phyloP scores from a whole-genome alignment of 2,797 vertebrate species.

The Siniperca obscura region DNA sequence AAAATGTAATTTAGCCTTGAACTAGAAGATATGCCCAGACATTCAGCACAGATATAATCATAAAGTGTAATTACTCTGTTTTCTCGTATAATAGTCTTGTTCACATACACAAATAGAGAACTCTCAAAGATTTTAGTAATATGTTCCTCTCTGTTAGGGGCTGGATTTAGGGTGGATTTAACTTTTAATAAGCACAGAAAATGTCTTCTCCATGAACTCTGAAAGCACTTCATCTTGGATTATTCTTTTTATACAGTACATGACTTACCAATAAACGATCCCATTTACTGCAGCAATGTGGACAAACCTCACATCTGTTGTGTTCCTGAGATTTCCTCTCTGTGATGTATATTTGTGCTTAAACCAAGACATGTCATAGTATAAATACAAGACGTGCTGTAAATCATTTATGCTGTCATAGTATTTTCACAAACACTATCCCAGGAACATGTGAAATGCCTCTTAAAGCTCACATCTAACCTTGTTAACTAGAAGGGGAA shows the following conservation, averaged over 20 bases:
- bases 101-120: conserved; percentile 24
- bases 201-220: conserved; percentile 29
- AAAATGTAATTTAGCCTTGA: conserved; percentile 22
- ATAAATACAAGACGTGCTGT: conserved; percentile 37
- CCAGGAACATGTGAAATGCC: conserved; percentile 33
- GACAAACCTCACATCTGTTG: conserved; percentile 15
- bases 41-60: conserved; percentile 30
- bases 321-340: conserved; percentile 59
- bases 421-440: conserved; percentile 51
- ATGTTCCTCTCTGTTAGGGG: conserved; percentile 24
- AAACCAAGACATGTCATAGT: conserved; percentile 12
- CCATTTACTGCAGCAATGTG: conserved; percentile 18
- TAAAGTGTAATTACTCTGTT: conserved; percentile 20
- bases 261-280: conserved; percentile 31
- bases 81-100: neutral
- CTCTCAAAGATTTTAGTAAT: conserved; percentile 19
- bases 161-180: conserved; percentile 56
- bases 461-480: conserved; percentile 45
- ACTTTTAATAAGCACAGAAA: conserved; percentile 48
- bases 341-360: conserved; percentile 40
- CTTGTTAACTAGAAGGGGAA: conserved; percentile 27
- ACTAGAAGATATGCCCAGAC: conserved; percentile 3
- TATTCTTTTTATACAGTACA: conserved; percentile 25
- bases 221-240: conserved; percentile 34
- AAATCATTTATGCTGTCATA: conserved; percentile 23